Conservation (phyloP, 1,140 invertebrate species). For the Drosophila paulistorum region DNA sequence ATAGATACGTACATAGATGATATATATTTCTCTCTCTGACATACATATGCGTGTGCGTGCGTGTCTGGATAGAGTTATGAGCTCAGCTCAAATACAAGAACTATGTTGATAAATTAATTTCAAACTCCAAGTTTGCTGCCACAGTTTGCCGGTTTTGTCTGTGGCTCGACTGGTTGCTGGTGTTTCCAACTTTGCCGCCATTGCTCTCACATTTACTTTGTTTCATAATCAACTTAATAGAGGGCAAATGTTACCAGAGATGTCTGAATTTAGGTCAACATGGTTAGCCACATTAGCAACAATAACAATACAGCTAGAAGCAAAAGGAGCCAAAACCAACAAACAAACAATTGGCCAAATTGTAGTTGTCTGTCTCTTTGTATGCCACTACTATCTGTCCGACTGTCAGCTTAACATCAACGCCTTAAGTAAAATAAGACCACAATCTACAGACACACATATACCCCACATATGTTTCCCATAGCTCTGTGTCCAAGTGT, state of each 20-base stretch:
- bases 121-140: constrained; percentile 29
- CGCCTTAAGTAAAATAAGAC: constrained; percentile 12
- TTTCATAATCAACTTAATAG: constrained; percentile 43
- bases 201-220: constrained; percentile 19
- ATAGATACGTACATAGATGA: background rate
- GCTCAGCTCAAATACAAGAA: background rate
- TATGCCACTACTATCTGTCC: background rate
- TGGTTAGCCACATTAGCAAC: constrained; percentile 17
- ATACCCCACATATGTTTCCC: background rate
- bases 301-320: constrained; percentile 23
- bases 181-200: constrained; percentile 9
- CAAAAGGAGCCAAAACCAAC: background rate
- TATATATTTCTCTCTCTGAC: background rate
- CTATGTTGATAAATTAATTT: constrained; percentile 43
- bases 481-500: too few relatives aligned
- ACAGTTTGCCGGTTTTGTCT: constrained; percentile 14
- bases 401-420: constrained; percentile 8
- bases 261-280: constrained; percentile 36
- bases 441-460: background rate
- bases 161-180: constrained; percentile 1
- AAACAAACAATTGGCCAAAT: constrained; percentile 31
- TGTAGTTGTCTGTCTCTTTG: constrained; percentile 4
- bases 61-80: constrained; percentile 19
- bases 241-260: constrained; percentile 44
- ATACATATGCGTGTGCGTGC: constrained; percentile 9